Evolutionary conservation across 2,113 vertebrate genomes (phyloP).

Genomic region (Anthoscopus minutus): DNA sequence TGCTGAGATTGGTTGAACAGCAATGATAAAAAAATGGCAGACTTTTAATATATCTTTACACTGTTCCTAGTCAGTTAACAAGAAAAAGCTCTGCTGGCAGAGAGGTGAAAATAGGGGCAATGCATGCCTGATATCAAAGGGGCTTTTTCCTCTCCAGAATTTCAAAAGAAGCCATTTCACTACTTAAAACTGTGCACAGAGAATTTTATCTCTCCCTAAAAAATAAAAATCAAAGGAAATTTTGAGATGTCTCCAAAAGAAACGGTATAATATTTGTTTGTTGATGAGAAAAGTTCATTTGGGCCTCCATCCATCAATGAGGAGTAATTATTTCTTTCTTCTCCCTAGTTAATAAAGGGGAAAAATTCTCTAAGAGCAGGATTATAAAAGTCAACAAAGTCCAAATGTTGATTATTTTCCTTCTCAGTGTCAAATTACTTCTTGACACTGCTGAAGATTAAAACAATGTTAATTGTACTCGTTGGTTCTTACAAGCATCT

Average conservation of each 20-base stretch:
- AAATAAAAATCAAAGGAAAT: background rate
- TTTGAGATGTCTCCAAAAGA: background rate
- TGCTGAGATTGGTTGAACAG: background rate
- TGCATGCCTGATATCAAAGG: background rate
- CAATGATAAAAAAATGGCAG: background rate
- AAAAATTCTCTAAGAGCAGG: background rate
- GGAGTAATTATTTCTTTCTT: background rate
- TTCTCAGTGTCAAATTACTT: background rate
- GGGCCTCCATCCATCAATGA: background rate
- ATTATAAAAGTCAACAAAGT: background rate
- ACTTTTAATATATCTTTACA: constrained; percentile 10
- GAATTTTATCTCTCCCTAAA: background rate
- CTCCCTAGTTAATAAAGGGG: background rate
- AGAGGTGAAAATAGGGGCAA: constrained; percentile 3
- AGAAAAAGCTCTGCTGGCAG: background rate
- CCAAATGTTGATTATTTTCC: background rate
- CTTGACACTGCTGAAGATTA: background rate
- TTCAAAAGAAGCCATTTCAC: constrained; percentile 53
- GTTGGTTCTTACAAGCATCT: background rate
- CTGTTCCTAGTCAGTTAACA: constrained; percentile 9
- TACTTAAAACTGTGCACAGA: background rate
- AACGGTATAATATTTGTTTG: background rate
- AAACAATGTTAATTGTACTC: background rate
- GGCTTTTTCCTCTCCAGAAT: background rate
- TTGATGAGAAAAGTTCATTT: background rate